Evolutionary conservation across 1,140 invertebrate genomes (phyloP), one percentile per base, ranked within the genome.

Genomic region (Nasonia vitripennis): DNA sequence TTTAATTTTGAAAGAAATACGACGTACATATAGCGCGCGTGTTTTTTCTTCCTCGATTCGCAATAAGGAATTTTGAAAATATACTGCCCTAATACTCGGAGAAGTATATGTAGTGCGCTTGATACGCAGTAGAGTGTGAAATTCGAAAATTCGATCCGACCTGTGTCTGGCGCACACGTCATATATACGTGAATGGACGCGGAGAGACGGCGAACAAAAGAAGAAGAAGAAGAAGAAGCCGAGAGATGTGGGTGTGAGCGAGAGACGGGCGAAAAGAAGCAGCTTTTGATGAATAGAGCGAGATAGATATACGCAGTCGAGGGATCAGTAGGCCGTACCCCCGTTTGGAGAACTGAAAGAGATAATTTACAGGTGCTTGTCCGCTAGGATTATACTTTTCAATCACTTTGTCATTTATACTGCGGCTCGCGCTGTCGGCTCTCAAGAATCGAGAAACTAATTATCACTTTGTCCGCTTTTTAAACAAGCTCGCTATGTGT

Each of bases 391-490:
- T 83, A 83, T 83, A 78, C 74, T 78, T 78, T 78, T 83, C 82
- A 83, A 83, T 83, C 82, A 83, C 74, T 83, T 83, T 83, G 82
- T 83, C 82, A 83, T 83, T 83, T 78, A 83, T 77, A 7, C 48
- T 51, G 31, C 31, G 31, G n/a, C 68, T 17, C 23, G 2, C 23
- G n/a, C 71, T 11, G 11, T 20, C 17, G 27, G 9, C 55, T 70
- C 37, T 70, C 23, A 62, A 78, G 45, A 83, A 83, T 78, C 74
- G 23, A 78, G n/a, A 83, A 83, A 48, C 12, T 83, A 78, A 78
- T 83, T 78, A 78, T 78, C 74, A 83, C 74, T 12, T 75, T 62
- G 71, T 34, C 48, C 14, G 48, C 48, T 6, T 81, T 34, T 14
- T 45, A 77, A 77, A 27, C 12, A 2, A 71, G 23, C 23, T 10